Conservation (phyloP, 2,797 vertebrate genomes). For the Myiotriccus ornatus region DNA sequence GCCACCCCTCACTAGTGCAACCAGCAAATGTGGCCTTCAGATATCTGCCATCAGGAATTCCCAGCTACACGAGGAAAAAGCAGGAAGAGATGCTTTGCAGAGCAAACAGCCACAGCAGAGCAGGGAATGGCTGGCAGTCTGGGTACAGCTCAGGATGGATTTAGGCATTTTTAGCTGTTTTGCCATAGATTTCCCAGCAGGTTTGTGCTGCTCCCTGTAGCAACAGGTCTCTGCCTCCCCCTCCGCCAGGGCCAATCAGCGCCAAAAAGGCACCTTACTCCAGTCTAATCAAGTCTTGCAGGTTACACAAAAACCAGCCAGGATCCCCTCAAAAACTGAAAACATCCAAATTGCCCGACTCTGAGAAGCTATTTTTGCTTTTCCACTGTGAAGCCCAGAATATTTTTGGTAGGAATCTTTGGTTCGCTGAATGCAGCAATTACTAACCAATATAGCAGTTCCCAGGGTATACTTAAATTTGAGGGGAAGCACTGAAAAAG, state of each 20-base stretch:
- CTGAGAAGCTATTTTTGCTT: background rate
- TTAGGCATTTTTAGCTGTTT: background rate
- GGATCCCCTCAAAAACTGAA: background rate
- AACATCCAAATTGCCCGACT: background rate
- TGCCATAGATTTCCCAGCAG: background rate
- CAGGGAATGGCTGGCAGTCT: background rate
- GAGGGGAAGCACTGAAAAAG: conserved; percentile 1
- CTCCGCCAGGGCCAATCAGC: background rate
- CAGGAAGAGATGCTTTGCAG: background rate
- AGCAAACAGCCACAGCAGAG: background rate
- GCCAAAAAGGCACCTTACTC: background rate
- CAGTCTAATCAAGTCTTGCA: background rate
- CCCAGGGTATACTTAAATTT: background rate
- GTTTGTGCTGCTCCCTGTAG: background rate
- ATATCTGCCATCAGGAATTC: background rate
- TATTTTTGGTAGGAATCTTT: background rate
- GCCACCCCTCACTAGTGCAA: background rate
- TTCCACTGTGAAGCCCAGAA: background rate
- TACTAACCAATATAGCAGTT: conserved; percentile 39
- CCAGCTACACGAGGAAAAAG: background rate
- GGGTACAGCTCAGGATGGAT: background rate
- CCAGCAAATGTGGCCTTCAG: background rate
- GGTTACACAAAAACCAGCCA: background rate
- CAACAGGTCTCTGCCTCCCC: background rate
- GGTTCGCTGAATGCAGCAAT: conserved; percentile 24